phyloP scores from a whole-genome alignment of 2,888 invertebrate genomes.

The Allophyes oxyacanthae region DNA sequence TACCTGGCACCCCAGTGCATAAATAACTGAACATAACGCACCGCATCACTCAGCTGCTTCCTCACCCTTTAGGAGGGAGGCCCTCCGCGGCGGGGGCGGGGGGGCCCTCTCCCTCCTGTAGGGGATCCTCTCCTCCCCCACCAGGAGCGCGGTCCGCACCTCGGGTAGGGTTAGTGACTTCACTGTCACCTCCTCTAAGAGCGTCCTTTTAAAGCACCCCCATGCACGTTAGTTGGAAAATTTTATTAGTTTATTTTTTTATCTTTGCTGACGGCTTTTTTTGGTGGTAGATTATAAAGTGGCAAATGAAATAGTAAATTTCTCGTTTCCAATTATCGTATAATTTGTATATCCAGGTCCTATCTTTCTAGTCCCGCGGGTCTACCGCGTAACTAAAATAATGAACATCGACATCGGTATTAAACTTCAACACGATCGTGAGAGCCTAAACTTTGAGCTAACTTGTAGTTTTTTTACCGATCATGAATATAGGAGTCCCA shows the following conservation, averaged over 20 bases:
- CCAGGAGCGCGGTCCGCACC: slow-evolving; percentile 76
- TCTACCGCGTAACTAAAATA: too few relatives aligned
- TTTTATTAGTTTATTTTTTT: slow-evolving; percentile 29
- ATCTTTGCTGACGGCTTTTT: background rate
- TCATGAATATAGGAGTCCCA: too few relatives aligned
- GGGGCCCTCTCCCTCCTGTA: slow-evolving; percentile 73
- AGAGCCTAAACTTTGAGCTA: too few relatives aligned
- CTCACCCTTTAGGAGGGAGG: slow-evolving; percentile 78
- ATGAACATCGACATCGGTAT: too few relatives aligned
- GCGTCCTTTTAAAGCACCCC: slow-evolving; percentile 70
- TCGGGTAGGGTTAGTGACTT: slow-evolving; percentile 77
- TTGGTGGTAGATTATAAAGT: slow-evolving; percentile 2
- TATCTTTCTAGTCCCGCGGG: too few relatives aligned
- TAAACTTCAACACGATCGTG: too few relatives aligned
- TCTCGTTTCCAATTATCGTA: too few relatives aligned
- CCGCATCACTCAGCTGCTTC: slow-evolving; percentile 70
- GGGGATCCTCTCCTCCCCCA: slow-evolving; percentile 62
- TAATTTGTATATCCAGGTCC: too few relatives aligned
- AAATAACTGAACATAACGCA: slow-evolving; percentile 61
- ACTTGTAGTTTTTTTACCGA: too few relatives aligned
- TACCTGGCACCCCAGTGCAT: slow-evolving; percentile 42
- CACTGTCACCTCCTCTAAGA: slow-evolving; percentile 80
- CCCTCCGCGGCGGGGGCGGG: slow-evolving; percentile 80
- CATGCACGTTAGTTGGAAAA: slow-evolving; percentile 75
- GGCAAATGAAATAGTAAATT: background rate